Conservation (phyloP, 2,797 vertebrate species). For the Setipinna tenuifilis region DNA sequence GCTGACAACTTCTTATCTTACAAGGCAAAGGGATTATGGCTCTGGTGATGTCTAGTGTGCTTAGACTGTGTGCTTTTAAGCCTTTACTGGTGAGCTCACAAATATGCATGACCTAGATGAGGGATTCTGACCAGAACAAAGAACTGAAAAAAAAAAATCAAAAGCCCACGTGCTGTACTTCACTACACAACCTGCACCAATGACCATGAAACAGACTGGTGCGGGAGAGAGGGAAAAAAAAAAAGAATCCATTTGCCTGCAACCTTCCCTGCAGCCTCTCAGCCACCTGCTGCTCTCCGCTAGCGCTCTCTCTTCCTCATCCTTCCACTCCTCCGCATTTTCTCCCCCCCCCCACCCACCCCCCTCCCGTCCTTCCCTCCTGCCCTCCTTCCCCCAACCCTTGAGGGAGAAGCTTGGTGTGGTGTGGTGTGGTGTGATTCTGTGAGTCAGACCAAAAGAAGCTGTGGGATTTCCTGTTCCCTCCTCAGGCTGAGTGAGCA, state of each 20-base stretch:
- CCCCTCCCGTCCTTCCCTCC: conserved; percentile 28
- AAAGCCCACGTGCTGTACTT: neutral
- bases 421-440: conserved; percentile 47
- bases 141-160: neutral
- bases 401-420: conserved; percentile 51
- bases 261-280: conserved; percentile 11
- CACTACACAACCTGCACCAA: neutral
- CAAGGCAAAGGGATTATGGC: neutral
- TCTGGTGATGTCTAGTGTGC: neutral
- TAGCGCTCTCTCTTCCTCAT: neutral
- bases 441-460: conserved; percentile 72
- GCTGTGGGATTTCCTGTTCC: conserved; percentile 63
- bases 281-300: conserved; percentile 23
- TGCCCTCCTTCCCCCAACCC: conserved; percentile 14
- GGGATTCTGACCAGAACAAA: neutral
- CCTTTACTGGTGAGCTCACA: neutral
- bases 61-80: neutral
- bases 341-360: conserved; percentile 14
- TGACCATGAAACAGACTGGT: neutral
- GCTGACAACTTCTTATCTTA: neutral
- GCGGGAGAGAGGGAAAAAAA: neutral
- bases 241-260: neutral
- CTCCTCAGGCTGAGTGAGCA: conserved; percentile 33
- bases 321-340: conserved; percentile 14
- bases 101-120: conserved; percentile 6